phyloP scores from a whole-genome alignment of 2,888 invertebrate species.

The Gisinianus flammeolus region DNA sequence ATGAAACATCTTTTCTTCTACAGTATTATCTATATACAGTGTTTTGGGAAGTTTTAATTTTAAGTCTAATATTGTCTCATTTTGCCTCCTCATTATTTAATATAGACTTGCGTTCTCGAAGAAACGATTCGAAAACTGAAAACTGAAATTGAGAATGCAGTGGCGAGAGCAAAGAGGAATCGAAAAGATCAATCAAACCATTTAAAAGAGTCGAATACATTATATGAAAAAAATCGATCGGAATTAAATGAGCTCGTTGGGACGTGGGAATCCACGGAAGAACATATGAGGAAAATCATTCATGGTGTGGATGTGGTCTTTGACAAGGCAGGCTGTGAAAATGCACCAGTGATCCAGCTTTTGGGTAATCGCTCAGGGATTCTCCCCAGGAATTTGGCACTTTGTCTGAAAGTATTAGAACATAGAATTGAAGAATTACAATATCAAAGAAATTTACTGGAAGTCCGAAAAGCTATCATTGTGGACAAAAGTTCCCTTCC shows the following conservation, averaged over 20 bases:
- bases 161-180: not conserved
- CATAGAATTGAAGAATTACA: constrained; percentile 49
- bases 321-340: constrained; percentile 36
- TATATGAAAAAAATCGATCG: not conserved
- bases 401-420: constrained; percentile 52
- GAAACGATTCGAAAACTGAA: constrained; percentile 27
- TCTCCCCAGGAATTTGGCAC: constrained; percentile 48
- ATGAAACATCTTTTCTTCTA: not conserved
- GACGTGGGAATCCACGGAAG: constrained; percentile 17
- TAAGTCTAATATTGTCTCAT: not conserved
- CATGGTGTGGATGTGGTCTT: constrained; percentile 34
- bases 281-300: constrained; percentile 25
- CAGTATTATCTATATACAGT: not conserved
- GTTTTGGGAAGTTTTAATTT: not conserved
- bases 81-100: not conserved
- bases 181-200: not conserved
- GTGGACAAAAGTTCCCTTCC: constrained; percentile 21
- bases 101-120: constrained; percentile 25
- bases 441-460: constrained; percentile 70
- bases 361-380: constrained; percentile 50
- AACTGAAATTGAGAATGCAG: constrained; percentile 28
- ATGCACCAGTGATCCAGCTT: constrained; percentile 38
- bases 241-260: not conserved
- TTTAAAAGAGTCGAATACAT: not conserved
- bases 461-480: constrained; percentile 21